These are phyloP conservation scores for Melopsittacus undulatus DNA, from an alignment of 2,797 vertebrate species.

Conservation along the genomic window DNA sequence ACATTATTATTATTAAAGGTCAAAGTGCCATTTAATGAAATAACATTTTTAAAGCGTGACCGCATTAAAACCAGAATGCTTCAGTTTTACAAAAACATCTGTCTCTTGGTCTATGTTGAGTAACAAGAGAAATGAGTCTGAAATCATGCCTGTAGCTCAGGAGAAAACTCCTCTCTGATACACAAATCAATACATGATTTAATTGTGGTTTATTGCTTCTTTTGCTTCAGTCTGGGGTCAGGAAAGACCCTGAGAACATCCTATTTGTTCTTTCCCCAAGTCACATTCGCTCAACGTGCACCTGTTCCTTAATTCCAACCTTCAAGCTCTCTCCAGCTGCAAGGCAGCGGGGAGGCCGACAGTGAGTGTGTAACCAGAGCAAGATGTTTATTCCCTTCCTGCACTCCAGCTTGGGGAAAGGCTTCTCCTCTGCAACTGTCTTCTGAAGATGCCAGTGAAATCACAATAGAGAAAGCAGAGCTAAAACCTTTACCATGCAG, in stretches of 20 bases:
- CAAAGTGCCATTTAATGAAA: constrained; percentile 17
- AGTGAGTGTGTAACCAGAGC: rapidly evolving
- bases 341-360: neutral
- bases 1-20: constrained; percentile 32
- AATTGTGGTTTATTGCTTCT: constrained; percentile 42
- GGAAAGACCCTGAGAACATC: constrained; percentile 20
- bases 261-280: neutral
- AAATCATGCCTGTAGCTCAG: constrained; percentile 18
- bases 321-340: neutral
- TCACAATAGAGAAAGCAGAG: neutral
- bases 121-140: constrained; percentile 23
- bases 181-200: constrained; percentile 52
- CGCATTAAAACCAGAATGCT: neutral
- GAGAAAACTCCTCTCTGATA: constrained; percentile 10
- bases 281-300: neutral
- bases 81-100: neutral
- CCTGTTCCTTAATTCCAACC: neutral
- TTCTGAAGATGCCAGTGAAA: neutral
- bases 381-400: neutral
- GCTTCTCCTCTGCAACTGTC: neutral
- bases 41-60: neutral
- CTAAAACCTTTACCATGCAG: neutral
- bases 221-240: constrained; percentile 2
- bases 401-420: neutral
- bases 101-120: constrained; percentile 15